Percentiles rank a stretch among this genome's conserved stretches.
Conservation (phyloP, 2,888 invertebrate genomes). For the Drosophila formosana region DNA sequence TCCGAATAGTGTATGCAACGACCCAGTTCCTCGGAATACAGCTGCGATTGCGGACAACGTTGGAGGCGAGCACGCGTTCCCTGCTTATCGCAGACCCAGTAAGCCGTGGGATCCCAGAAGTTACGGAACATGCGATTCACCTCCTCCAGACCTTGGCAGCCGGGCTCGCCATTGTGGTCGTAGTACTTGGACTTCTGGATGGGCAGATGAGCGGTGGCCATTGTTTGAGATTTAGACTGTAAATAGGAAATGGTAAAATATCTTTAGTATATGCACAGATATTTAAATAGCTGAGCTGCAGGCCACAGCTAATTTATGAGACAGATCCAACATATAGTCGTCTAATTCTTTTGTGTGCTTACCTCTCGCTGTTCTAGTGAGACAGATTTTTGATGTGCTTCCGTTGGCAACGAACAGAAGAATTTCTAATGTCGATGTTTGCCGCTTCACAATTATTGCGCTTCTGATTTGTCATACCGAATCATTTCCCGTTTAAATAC, state of each 20-base stretch:
- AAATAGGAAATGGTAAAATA: conserved; percentile 1
- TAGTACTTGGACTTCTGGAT: conserved; percentile 69
- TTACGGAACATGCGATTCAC: conserved; percentile 81
- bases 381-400: background rate
- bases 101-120: conserved; percentile 83
- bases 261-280: background rate
- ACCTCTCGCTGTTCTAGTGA: conserved; percentile 26
- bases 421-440: conserved; percentile 42
- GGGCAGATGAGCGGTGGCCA: conserved; percentile 70
- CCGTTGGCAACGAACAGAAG: conserved; percentile 42
- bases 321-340: background rate
- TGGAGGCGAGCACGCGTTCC: conserved; percentile 69
- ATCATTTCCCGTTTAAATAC: conserved; percentile 74
- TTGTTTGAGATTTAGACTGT: conserved; percentile 11
- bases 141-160: conserved; percentile 79
- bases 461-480: conserved; percentile 74
- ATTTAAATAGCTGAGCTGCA: conserved; percentile 6
- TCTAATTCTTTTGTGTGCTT: conserved; percentile 25
- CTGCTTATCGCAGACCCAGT: conserved; percentile 80
- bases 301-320: conserved; percentile 18
- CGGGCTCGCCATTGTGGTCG: conserved; percentile 80
- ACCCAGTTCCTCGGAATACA: conserved; percentile 75
- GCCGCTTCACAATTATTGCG: conserved; percentile 63
- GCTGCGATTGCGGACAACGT: conserved; percentile 72
- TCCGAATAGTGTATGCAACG: conserved; percentile 78